A percentile compares a stretch with the other conserved stretches of the same genome.
phyloP scores from a whole-genome alignment of 1,140 invertebrate species.

The Pentalonia nigronervosa region DNA sequence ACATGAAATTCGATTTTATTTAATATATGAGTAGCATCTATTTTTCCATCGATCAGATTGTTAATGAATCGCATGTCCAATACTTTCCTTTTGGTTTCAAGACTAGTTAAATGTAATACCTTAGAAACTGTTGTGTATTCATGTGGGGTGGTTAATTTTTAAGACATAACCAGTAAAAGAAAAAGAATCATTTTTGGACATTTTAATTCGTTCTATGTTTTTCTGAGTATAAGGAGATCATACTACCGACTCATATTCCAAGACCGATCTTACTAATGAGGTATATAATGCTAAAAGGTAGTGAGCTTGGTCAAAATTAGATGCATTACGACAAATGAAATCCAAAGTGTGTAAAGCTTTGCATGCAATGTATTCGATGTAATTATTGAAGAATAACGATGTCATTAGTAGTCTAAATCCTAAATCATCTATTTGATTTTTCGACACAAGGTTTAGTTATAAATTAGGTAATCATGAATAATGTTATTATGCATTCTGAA shows the following conservation, averaged over 20 bases:
- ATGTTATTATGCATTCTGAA: too few species aligned
- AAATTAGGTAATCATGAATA: too few species aligned
- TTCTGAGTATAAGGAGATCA: not conserved
- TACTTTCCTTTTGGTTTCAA: not conserved
- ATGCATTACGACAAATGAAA: too few species aligned
- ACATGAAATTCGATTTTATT: too few species aligned
- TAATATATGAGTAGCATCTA: too few species aligned
- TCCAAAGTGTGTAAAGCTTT: too few species aligned
- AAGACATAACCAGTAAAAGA: not conserved
- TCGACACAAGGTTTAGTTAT: too few species aligned
- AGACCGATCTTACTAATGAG: not conserved
- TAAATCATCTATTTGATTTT: too few species aligned
- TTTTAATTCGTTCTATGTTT: not conserved
- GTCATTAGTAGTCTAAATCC: too few species aligned
- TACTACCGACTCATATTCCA: not conserved
- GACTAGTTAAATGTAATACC: not conserved
- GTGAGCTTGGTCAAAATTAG: not conserved
- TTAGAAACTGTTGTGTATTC: not conserved
- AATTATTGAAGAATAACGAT: too few species aligned
- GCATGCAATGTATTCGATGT: too few species aligned
- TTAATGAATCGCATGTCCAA: not conserved
- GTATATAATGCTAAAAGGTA: not conserved
- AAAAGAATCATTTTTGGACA: not conserved
- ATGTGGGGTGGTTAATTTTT: not conserved
- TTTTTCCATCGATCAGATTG: too few species aligned